Evolutionary conservation across 30 jellyfish, hydroid and myxozoan species (phyloP).

Genomic region (Aurelia aurita): DNA sequence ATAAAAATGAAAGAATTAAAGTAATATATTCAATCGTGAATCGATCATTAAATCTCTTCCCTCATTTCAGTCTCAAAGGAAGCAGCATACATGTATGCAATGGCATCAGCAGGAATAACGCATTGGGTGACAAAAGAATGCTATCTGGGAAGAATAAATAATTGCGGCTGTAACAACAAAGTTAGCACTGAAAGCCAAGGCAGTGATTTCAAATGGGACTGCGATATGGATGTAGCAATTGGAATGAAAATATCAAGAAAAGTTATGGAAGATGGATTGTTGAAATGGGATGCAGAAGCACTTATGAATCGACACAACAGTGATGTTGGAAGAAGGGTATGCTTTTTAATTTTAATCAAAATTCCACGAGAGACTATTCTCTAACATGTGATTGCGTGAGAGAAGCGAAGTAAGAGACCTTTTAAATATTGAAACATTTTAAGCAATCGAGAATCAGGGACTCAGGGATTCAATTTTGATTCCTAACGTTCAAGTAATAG

Average conservation of each 20-base stretch:
- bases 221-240: conserved; percentile 75
- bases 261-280: conserved; percentile 63
- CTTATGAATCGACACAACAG: conserved; percentile 90
- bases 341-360: background rate
- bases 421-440: no score
- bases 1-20: no score
- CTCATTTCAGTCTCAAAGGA: conserved; percentile 79
- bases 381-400: no score
- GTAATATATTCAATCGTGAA: no score
- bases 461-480: no score
- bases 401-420: no score
- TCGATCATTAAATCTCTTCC: no score
- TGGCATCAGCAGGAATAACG: conserved; percentile 96
- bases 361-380: no score
- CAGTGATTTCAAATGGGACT: conserved; percentile 61
- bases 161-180: conserved; percentile 64
- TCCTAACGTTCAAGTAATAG: no score
- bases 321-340: conserved; percentile 83
- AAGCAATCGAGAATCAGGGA: no score
- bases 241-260: conserved; percentile 69
- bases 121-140: conserved; percentile 78
- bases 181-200: background rate
- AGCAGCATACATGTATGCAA: conserved; percentile 93
- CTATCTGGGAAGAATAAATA: conserved; percentile 57
- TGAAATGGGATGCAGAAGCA: conserved; percentile 86